Evolutionary conservation across 64 coral and sea anemone species (phyloP).

Genomic region (Exaiptasia diaphana): DNA sequence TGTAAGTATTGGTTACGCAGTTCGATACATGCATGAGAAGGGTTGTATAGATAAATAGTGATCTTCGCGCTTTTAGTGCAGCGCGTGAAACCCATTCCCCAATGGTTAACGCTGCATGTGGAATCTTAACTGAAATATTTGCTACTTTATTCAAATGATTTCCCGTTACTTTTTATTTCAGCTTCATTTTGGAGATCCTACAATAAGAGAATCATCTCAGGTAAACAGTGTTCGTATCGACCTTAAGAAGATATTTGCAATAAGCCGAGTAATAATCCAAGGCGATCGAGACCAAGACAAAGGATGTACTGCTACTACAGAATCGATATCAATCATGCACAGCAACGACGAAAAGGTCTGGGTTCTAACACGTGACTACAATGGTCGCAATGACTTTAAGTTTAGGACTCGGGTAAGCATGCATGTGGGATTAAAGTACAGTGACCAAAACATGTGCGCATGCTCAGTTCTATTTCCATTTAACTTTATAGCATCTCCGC

Average conservation of each 20-base stretch:
- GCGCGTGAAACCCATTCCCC: too few species aligned
- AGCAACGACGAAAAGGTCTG: background rate
- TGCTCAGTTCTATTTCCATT: too few species aligned
- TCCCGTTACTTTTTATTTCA: too few species aligned
- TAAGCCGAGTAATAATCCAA: background rate
- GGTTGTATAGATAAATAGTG: too few species aligned
- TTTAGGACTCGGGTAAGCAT: background rate
- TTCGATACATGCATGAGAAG: too few species aligned
- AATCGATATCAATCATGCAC: background rate
- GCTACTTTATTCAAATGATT: background rate
- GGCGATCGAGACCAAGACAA: background rate
- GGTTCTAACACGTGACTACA: background rate
- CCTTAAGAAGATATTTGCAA: slow-evolving; percentile 2
- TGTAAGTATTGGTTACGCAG: background rate
- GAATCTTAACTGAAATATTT: too few species aligned
- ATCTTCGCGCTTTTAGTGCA: too few species aligned
- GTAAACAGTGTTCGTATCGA: background rate
- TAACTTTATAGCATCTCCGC: background rate
- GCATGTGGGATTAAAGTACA: background rate
- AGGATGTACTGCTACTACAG: background rate
- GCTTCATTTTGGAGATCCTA: background rate
- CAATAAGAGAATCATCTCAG: background rate
- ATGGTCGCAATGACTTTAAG: background rate
- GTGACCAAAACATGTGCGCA: background rate
- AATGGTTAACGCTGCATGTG: too few species aligned